phyloP scores from a whole-genome alignment of 2,113 vertebrate genomes.

The Hylia prasina region DNA sequence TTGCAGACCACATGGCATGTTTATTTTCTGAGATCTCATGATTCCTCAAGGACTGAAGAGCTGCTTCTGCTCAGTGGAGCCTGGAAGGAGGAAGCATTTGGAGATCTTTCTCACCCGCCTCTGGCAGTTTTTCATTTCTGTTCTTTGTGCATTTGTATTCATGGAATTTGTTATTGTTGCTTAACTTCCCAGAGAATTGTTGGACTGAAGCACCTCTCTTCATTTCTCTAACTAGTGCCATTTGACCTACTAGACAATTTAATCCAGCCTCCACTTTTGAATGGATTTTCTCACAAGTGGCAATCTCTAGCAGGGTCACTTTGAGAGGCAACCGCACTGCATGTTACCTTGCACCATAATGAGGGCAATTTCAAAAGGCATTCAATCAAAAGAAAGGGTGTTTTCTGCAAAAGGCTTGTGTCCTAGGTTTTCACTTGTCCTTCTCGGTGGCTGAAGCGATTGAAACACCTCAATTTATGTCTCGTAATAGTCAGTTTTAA shows the following conservation, averaged over 20 bases:
- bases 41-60: neutral
- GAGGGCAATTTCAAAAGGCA: constrained; percentile 73
- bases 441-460: constrained; percentile 28
- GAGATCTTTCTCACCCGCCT: neutral
- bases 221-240: constrained; percentile 70
- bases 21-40: neutral
- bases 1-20: neutral
- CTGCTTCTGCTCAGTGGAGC: neutral
- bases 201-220: constrained; percentile 74
- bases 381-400: constrained; percentile 70
- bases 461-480: constrained; percentile 15
- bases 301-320: constrained; percentile 71
- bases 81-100: neutral
- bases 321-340: constrained; percentile 62
- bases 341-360: constrained; percentile 59
- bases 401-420: constrained; percentile 66
- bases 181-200: constrained; percentile 71
- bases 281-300: constrained; percentile 76
- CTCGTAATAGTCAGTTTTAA: neutral
- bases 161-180: constrained; percentile 74
- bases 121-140: neutral
- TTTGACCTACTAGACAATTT: constrained; percentile 72
- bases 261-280: constrained; percentile 72
- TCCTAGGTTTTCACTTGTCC: constrained; percentile 8
- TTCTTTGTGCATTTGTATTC: constrained; percentile 68